Conservation (phyloP, 2,888 invertebrate genomes). For the Lasioglossum malachurum region DNA sequence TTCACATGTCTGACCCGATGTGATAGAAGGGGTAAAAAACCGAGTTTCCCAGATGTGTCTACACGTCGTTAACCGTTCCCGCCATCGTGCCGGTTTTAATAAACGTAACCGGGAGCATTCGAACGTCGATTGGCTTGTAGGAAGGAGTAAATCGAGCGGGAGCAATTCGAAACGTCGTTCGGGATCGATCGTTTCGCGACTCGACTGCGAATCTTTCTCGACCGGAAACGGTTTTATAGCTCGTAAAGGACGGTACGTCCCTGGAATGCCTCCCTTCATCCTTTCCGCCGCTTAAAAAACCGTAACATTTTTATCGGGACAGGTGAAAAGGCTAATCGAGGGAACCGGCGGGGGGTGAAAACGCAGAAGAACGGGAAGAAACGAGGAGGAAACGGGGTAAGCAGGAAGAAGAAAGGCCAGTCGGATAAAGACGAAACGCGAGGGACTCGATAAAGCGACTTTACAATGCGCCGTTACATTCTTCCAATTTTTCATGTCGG, state of each 20-base stretch:
- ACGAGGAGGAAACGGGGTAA: not conserved
- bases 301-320: slow-evolving; percentile 54
- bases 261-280: slow-evolving; percentile 5
- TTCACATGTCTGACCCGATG: not conserved
- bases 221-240: slow-evolving; percentile 50
- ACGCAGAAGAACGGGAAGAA: not conserved
- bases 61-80: slow-evolving; percentile 2
- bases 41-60: not conserved
- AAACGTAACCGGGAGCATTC: slow-evolving; percentile 10
- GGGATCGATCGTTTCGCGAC: slow-evolving; percentile 45
- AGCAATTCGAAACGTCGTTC: slow-evolving; percentile 42
- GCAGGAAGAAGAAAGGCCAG: slow-evolving; percentile 7
- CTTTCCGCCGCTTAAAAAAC: slow-evolving; percentile 38
- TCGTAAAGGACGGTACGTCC: slow-evolving; percentile 39
- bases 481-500: slow-evolving; percentile 63
- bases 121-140: not conserved
- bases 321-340: slow-evolving; percentile 52
- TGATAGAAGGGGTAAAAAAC: not conserved
- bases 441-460: slow-evolving; percentile 53
- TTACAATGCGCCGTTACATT: slow-evolving; percentile 62
- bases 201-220: slow-evolving; percentile 36
- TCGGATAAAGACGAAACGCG: slow-evolving; percentile 30
- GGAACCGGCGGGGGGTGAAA: not conserved
- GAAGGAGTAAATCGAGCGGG: slow-evolving; percentile 3
- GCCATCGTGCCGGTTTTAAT: not conserved